Evolutionary conservation across 2,113 vertebrate species (phyloP), one percentile per base, ranked within the genome.

Genomic region (Heptranchias perlo): DNA sequence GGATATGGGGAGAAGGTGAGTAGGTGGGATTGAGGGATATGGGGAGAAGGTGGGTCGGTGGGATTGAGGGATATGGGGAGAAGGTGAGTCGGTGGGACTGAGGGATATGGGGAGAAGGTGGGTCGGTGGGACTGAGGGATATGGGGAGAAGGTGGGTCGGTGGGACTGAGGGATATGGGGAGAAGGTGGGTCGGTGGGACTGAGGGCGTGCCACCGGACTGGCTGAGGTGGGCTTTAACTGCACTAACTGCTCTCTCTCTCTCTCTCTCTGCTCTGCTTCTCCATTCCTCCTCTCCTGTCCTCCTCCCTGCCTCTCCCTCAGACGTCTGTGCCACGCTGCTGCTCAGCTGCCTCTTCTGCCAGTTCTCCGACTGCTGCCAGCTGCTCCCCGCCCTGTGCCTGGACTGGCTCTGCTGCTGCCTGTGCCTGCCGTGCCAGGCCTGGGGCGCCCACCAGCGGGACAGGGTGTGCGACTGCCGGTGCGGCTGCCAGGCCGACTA

Each of bases 311-410:
- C 8, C 5, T 35, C 31, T 25, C 31, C 69, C 25, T 95, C 82
- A 98, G 98, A 98, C 76, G 95, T 97, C 47, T 98, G 98, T 86
- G 98, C 97, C 91, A 97, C 97, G 0, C 49, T 98, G 52, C 96
- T 98, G 14, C 95, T 98, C 96, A 97, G 97, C 39, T 98, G 98
- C 11, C 97, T 98, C 62, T 98, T 98, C 97, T 98, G 98, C 96
- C 97, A 96, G 2, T 97, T 97, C 0, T 97, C 97, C 96, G 98
- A 98, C 96, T 97, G 97, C 95, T 52, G 97, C 1, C 11, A 97
- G 95, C 97, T 97, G 14, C 93, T 97, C 0, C n/a, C 96, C 61
- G 96, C 96, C 14, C 97, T 97, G 0, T 97, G 97, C 31, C 0
- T 96, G 49, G 96, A 97, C 92, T 96, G 96, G 1, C 96, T 97